phyloP scores from a whole-genome alignment of 2,113 vertebrate genomes.

The Sinocyclocheilus grahami region DNA sequence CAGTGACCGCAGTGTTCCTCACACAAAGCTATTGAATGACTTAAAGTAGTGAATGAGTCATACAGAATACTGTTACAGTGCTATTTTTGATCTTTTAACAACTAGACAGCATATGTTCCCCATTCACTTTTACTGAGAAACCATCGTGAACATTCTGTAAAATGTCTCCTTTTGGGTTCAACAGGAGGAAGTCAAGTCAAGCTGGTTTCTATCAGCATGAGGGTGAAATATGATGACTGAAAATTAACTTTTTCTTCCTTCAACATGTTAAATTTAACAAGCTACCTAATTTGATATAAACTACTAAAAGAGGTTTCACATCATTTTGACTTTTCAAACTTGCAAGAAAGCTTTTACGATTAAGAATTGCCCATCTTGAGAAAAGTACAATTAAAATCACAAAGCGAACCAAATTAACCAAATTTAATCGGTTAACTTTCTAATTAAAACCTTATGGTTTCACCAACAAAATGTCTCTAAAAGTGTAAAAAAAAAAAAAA shows the following conservation, averaged over 20 bases:
- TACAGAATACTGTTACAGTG: background rate
- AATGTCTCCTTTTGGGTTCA: background rate
- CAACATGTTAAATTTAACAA: background rate
- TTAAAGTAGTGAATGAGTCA: background rate
- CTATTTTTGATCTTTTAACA: background rate
- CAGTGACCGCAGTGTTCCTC: background rate
- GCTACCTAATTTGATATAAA: background rate
- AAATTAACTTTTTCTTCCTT: background rate
- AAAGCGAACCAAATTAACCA: background rate
- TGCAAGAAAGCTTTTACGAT: background rate
- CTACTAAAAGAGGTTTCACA: too few species aligned
- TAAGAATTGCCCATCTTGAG: background rate
- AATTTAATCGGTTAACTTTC: background rate
- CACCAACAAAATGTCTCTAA: background rate
- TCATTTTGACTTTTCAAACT: too few species aligned
- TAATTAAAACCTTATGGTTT: background rate
- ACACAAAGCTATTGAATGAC: background rate
- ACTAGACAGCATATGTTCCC: background rate
- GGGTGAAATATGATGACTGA: background rate
- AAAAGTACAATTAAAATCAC: background rate
- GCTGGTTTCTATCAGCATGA: too few species aligned
- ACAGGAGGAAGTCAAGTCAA: background rate
- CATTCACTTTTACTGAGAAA: background rate
- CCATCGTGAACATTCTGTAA: background rate
- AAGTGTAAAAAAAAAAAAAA: background rate